Conservation (phyloP, 2,888 invertebrate genomes). For the Nipponacmea schrenckii region DNA sequence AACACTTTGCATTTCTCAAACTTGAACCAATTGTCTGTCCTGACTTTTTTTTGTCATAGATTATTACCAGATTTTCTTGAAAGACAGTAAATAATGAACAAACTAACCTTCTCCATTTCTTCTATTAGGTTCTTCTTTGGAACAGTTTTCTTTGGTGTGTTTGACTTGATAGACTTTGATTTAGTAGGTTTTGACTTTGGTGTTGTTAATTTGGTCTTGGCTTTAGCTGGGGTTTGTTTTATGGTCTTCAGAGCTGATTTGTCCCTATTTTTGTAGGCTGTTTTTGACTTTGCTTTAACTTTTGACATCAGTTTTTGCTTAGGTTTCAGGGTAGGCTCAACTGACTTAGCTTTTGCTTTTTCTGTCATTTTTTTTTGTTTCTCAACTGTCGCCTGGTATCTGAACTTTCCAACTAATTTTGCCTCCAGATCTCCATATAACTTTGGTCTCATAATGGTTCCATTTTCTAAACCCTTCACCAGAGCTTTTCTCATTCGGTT, state of each 20-base stretch:
- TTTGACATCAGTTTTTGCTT: neutral
- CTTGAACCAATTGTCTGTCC: no score
- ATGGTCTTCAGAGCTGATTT: constrained; percentile 15
- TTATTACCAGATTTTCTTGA: no score
- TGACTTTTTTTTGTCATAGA: no score
- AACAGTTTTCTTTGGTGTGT: no score
- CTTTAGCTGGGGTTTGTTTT: constrained; percentile 1
- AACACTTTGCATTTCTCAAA: no score
- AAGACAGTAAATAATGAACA: no score
- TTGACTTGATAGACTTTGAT: no score
- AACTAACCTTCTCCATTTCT: no score
- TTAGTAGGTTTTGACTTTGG: neutral
- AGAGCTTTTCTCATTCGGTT: constrained; percentile 41
- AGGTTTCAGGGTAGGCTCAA: no score
- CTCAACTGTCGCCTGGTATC: constrained; percentile 34
- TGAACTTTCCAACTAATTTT: constrained; percentile 36
- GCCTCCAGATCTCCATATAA: constrained; percentile 37
- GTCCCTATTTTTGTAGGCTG: constrained; percentile 23
- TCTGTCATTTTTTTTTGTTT: constrained; percentile 25
- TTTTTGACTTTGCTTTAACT: constrained; percentile 18
- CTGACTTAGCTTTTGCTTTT: constrained; percentile 10
- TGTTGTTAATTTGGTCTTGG: neutral
- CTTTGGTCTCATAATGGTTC: constrained; percentile 41
- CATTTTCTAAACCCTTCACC: constrained; percentile 40
- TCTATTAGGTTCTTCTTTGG: no score